Conservation (phyloP, 2,113 vertebrate species). For the Coracopsis vasa region DNA sequence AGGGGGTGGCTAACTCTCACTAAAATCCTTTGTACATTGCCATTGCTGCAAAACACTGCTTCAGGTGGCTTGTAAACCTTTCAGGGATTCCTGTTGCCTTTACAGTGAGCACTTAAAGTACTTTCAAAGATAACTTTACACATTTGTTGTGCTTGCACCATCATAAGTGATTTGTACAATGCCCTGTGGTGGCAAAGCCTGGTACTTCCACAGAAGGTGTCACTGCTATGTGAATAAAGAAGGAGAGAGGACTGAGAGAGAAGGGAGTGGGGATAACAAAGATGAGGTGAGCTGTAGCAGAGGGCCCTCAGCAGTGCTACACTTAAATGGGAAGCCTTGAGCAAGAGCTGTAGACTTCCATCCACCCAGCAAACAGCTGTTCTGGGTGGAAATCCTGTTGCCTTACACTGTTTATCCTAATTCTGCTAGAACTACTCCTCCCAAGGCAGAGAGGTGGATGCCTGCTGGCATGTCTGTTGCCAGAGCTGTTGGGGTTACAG, state of each 20-base stretch:
- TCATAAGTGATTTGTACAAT: not conserved
- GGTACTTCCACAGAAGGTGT: not conserved
- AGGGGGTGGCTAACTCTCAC: not conserved
- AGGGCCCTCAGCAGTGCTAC: not conserved
- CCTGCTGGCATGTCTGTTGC: not conserved
- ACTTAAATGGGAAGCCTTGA: not conserved
- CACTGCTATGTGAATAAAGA: not conserved
- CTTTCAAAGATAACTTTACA: not conserved
- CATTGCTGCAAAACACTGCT: not conserved
- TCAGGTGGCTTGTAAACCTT: not conserved
- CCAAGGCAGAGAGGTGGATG: not conserved
- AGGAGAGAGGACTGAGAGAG: not conserved
- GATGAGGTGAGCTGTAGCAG: not conserved
- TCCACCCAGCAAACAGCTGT: not conserved
- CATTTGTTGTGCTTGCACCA: not conserved
- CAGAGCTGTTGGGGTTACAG: accelerated
- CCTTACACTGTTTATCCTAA: not conserved
- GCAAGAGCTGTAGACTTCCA: not conserved
- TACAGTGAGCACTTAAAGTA: not conserved
- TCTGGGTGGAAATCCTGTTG: not conserved
- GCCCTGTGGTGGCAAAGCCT: not conserved
- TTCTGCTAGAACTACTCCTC: not conserved
- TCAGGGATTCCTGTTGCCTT: not conserved
- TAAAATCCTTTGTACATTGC: not conserved
- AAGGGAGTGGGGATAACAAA: not conserved